Percentiles rank a stretch among this genome's conserved stretches.
Evolutionary conservation across 2,113 vertebrate species (phyloP).

Genomic region (Poeciliopsis retropinna): DNA sequence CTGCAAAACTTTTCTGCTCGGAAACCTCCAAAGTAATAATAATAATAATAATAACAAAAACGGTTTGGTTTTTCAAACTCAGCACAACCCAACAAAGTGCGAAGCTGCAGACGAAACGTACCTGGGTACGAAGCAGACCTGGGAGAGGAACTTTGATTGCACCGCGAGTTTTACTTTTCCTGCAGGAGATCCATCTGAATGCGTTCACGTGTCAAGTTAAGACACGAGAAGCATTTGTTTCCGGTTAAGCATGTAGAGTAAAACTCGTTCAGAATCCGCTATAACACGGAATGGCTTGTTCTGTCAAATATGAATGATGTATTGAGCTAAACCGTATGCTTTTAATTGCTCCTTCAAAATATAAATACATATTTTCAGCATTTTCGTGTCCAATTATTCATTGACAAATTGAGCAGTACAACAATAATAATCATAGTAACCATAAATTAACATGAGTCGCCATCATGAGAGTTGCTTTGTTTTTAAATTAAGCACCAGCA

Average conservation of each 20-base stretch:
- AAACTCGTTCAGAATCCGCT: background rate
- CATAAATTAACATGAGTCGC: too few relatives aligned
- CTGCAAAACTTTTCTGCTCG: slow-evolving; percentile 10
- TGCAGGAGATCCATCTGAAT: slow-evolving; percentile 15
- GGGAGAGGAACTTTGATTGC: background rate
- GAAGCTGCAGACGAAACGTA: slow-evolving; percentile 20
- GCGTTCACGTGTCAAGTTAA: background rate
- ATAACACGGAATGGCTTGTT: background rate
- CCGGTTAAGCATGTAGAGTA: slow-evolving; percentile 41
- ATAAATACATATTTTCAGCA: background rate
- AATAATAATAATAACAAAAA: background rate
- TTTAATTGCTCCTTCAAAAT: too few relatives aligned
- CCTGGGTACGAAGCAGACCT: slow-evolving; percentile 43
- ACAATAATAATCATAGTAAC: background rate
- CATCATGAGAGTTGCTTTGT: too few relatives aligned
- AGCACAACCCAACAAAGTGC: background rate
- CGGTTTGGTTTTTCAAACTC: background rate
- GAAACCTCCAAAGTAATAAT: background rate
- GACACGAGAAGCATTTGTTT: background rate
- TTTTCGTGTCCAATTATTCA: background rate
- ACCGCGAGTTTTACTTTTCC: slow-evolving; percentile 24
- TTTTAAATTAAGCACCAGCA: background rate
- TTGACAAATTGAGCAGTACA: background rate
- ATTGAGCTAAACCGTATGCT: too few relatives aligned
- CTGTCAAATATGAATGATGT: background rate